These are phyloP conservation scores for Aethes cnicana DNA, from an alignment of 2,888 invertebrate species.

Conservation along the genomic window DNA sequence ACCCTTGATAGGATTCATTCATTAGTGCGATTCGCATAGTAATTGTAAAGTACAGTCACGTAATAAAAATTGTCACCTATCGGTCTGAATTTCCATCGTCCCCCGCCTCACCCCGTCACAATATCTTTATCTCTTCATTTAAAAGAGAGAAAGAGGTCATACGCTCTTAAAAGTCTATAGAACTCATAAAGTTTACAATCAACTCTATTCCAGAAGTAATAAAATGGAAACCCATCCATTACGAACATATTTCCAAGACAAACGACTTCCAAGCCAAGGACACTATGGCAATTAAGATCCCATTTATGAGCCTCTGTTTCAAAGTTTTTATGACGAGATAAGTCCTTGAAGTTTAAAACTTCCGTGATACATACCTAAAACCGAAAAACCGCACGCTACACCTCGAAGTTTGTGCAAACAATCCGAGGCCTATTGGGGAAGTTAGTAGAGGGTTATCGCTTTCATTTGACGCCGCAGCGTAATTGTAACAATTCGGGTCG, in stretches of 20 bases:
- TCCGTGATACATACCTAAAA: slow-evolving; percentile 13
- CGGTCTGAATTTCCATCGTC: no score
- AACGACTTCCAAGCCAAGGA: neutral
- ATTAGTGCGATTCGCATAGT: no score
- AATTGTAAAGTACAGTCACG: no score
- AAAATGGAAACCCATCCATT: neutral
- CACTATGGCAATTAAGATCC: slow-evolving; percentile 8
- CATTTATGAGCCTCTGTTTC: slow-evolving; percentile 13
- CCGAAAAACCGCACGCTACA: slow-evolving; percentile 23
- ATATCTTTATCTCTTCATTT: no score
- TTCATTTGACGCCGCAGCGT: slow-evolving; percentile 4
- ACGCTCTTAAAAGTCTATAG: no score
- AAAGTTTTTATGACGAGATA: slow-evolving; percentile 14
- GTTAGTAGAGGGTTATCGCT: neutral
- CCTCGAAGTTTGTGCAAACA: neutral
- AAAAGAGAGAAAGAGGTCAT: no score
- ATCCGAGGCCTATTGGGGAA: slow-evolving; percentile 2
- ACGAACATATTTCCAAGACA: neutral
- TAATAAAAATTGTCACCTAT: no score
- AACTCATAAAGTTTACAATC: no score
- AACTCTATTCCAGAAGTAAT: no score
- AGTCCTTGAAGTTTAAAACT: slow-evolving; percentile 20
- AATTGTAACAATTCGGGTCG: no score
- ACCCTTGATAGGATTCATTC: no score
- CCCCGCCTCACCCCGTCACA: no score